Evolutionary conservation across 2,113 vertebrate genomes (phyloP), one percentile per base, ranked within the genome.

Genomic region (Pelobates fuscus): DNA sequence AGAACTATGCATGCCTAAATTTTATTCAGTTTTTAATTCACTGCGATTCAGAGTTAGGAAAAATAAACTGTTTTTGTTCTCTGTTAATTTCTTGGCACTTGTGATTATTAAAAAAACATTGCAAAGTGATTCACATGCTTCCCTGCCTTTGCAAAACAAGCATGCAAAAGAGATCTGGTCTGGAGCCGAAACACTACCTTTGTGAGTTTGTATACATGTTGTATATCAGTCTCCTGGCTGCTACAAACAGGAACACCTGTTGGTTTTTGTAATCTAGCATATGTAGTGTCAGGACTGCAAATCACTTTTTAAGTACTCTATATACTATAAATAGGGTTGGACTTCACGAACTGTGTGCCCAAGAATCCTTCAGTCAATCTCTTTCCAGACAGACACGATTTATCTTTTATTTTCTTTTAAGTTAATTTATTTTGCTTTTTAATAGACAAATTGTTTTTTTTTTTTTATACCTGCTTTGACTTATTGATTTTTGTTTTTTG

Each of bases 391-490:
- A 62, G 71, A 74, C 62, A n/a, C 11, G 20, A 64, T 37, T 32
- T 18, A 32, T n/a, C 5, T 3, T 62, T 32, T 54, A 15, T 74
- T 49, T 57, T n/a, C n/a, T n/a, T n/a, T n/a, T n/a, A n/a, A n/a
- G n/a, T n/a, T n/a, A n/a, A n/a, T n/a, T n/a, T n/a, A n/a, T n/a
- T n/a, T n/a, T n/a, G n/a, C n/a, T 26, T 29, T 55, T 69, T 73
- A 55, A 32, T 30, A 65, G 52, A 21, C 61, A 65, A 46, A 73
- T n/a, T 61, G 46, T 79, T 61, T 66, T 58, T 60, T 15, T 29
- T 44, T n/a, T 17, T 25, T 29, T 24, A 23, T 52, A 24, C 44
- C 37, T n/a, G n/a, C n/a, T n/a, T n/a, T 32, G 52, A 52, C 62
- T 52, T 18, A 27, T 64, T n/a, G n/a, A 20, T 64, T 73, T 54